A percentile compares a stretch with the other conserved stretches of the same genome.
Conservation (phyloP, 92 coral and sea anemone species). For the Epizoanthus ramosus region DNA sequence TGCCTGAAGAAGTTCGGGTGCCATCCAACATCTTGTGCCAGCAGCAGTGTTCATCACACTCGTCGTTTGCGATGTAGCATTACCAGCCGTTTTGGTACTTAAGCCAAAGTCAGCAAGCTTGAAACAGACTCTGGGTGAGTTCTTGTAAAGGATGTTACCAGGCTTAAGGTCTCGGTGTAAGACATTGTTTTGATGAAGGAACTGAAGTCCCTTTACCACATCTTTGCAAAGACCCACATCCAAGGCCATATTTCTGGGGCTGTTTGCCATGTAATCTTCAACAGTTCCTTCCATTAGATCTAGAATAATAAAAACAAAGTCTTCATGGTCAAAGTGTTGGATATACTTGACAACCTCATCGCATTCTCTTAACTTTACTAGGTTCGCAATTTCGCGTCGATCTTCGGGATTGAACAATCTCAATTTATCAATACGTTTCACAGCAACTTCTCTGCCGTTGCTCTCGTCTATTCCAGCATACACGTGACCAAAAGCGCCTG, state of each 20-base stretch:
- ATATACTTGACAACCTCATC: not conserved
- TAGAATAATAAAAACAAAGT: not conserved
- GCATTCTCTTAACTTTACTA: not conserved
- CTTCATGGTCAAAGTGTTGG: not conserved
- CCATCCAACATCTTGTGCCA: no score
- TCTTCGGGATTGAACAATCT: not conserved
- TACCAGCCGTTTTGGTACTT: no score
- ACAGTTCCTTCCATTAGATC: constrained; percentile 10
- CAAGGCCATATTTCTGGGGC: not conserved
- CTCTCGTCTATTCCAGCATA: no score
- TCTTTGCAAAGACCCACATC: not conserved
- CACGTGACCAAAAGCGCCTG: no score
- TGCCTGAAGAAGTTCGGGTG: no score
- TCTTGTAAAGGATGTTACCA: no score
- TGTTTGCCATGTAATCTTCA: not conserved
- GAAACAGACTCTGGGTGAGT: no score
- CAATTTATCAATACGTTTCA: constrained; percentile 15
- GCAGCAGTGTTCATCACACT: no score
- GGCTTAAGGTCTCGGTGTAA: constrained; percentile 6
- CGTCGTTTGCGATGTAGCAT: no score
- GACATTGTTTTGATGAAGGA: constrained; percentile 2
- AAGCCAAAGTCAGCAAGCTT: no score
- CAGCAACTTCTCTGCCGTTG: not conserved
- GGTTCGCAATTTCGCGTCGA: constrained; percentile 1
- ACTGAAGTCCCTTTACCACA: constrained; percentile 1